Evolutionary conservation across 2,113 vertebrate genomes (phyloP), one percentile per base, ranked within the genome.

Genomic region (Actinemys pallida): DNA sequence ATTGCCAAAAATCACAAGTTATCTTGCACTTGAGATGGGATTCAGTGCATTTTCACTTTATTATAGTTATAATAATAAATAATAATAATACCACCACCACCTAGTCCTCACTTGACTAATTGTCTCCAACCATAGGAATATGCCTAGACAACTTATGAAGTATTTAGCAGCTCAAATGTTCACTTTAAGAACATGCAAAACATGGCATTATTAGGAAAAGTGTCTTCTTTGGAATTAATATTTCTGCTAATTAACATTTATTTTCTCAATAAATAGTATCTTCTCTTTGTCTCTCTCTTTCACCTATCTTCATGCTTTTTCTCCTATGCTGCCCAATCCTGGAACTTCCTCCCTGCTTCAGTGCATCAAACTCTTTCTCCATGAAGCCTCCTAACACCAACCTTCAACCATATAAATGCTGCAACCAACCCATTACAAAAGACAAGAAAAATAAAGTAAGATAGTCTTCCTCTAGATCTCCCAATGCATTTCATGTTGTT

Each of bases 1-100:
- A 88, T 57, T 39, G 52, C 5, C 45, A 84, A 88, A 95, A 95
- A 29, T 69, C 29, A 96, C 90, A 96, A 90, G 91, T 20, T 27
- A 88, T 35, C 79, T 69, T 35, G 92, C 4, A 53, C 45, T n/a
- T 29, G 75, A 87, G 93, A 49, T 35, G 90, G n/a, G 39, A 86
- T 59, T n/a, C 13, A 89, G 39, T 84, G 89, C 0, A 0, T 84
- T 84, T 88, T 45, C 45, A 57, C 5, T n/a, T 69, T 65, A 65
- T 17, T 65, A 65, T 35, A 27, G 25, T 57, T 27, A 31, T 17
- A 65, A 69, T n/a, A 57, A 72, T 72, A 10, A 20, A 59, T 62
- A 62, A 16, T 16, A 22, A 20, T 19, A 59, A 39, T 39, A 42
- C 57, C 57, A 22, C 65, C 35, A 69, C 3, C 8, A 39, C 65